Percentiles rank a stretch among this genome's conserved stretches.
These are phyloP conservation scores for Solenopsis invicta DNA, from an alignment of 1,140 invertebrate species.

Conservation along the genomic window DNA sequence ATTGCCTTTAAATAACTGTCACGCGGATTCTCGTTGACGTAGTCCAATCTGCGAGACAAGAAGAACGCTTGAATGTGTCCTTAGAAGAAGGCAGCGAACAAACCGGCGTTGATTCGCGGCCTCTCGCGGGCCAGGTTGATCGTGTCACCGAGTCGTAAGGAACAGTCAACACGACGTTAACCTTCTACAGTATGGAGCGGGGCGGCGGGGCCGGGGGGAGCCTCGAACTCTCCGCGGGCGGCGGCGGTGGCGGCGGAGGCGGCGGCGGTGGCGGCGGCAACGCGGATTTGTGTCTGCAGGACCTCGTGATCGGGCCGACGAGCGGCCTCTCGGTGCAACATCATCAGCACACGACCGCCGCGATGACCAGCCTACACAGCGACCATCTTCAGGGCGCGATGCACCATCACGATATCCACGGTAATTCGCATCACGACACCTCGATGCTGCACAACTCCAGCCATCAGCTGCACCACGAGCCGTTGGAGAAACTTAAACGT, in stretches of 20 bases:
- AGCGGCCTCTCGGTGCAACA: constrained; percentile 86
- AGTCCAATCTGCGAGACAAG: not conserved
- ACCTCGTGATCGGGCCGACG: constrained; percentile 89
- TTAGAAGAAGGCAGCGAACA: not conserved
- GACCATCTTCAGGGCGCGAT: constrained; percentile 85
- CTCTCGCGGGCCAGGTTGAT: constrained; percentile 65
- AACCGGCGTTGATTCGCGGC: constrained; percentile 32
- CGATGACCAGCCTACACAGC: constrained; percentile 88
- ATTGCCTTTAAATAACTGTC: not conserved
- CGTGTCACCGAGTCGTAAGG: constrained; percentile 65
- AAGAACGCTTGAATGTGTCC: constrained; percentile 43
- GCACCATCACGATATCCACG: constrained; percentile 89
- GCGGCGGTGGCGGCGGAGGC: constrained; percentile 89
- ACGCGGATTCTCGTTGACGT: not conserved
- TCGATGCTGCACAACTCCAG: constrained; percentile 86
- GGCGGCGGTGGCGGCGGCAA: constrained; percentile 88
- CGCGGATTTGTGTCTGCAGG: constrained; percentile 91
- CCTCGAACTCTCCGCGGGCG: constrained; percentile 87
- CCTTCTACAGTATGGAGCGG: constrained; percentile 86
- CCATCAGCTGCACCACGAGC: constrained; percentile 90
- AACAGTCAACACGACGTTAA: constrained; percentile 86
- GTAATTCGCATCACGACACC: constrained; percentile 87
- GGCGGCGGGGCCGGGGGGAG: constrained; percentile 85
- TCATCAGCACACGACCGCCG: constrained; percentile 89
- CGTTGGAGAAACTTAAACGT: constrained; percentile 94